These are phyloP conservation scores for Drosophila prolongata DNA, from an alignment of 2,888 invertebrate species.

Conservation along the genomic window DNA sequence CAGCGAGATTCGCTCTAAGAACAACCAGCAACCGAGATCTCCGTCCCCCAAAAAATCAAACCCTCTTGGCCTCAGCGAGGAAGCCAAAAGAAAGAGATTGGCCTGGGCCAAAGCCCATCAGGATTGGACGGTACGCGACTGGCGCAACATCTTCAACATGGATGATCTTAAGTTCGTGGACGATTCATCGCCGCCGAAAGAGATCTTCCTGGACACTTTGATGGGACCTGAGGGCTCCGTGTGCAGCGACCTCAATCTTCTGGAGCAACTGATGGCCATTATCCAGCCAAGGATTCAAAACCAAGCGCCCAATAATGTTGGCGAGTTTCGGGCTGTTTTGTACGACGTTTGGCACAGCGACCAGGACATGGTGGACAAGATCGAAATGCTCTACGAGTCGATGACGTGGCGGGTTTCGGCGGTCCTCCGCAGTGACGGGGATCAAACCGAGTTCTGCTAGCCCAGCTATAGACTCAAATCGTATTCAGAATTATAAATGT, in stretches of 20 bases:
- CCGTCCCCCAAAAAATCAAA: neutral
- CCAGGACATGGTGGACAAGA: conserved; percentile 52
- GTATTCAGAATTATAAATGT: conserved; percentile 1
- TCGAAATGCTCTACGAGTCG: conserved; percentile 59
- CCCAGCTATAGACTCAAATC: neutral
- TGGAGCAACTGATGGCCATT: conserved; percentile 65
- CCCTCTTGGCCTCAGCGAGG: conserved; percentile 11
- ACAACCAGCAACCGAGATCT: neutral
- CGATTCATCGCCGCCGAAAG: conserved; percentile 38
- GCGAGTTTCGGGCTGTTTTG: conserved; percentile 56
- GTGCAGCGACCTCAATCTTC: conserved; percentile 57
- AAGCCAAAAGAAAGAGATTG: conserved; percentile 30
- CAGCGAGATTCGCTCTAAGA: conserved; percentile 53
- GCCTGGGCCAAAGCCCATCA: conserved; percentile 62
- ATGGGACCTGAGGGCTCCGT: conserved; percentile 53
- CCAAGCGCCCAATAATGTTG: conserved; percentile 52
- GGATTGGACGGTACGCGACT: conserved; percentile 61
- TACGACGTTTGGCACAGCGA: conserved; percentile 71
- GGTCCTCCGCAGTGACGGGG: conserved; percentile 52
- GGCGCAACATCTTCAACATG: conserved; percentile 73
- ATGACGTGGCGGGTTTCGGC: conserved; percentile 60
- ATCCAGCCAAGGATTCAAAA: conserved; percentile 55
- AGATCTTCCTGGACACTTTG: conserved; percentile 63
- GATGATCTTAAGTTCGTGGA: conserved; percentile 51
- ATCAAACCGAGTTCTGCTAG: conserved; percentile 36